Conservation (phyloP, 1,140 invertebrate genomes). For the Drosophila pallidifrons region DNA sequence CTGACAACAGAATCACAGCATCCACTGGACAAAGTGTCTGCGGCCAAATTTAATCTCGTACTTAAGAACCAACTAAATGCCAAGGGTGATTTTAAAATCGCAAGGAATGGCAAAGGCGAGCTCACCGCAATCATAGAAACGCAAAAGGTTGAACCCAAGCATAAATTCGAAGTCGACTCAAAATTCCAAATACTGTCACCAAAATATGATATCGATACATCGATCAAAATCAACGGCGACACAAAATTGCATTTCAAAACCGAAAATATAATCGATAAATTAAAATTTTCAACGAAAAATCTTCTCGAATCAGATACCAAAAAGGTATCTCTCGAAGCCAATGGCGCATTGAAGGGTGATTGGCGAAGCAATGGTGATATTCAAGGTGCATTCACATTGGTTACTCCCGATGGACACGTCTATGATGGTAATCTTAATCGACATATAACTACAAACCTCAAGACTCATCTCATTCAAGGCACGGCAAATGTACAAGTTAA, state of each 20-base stretch:
- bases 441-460: slow-evolving; percentile 73
- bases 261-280: slow-evolving; percentile 86
- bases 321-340: slow-evolving; percentile 86
- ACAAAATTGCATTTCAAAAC: slow-evolving; percentile 88
- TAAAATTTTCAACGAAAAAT: slow-evolving; percentile 87
- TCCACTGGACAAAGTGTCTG: slow-evolving; percentile 75
- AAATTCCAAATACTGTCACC: slow-evolving; percentile 87
- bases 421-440: slow-evolving; percentile 80
- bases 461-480: slow-evolving; percentile 65
- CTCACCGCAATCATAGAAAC: slow-evolving; percentile 86
- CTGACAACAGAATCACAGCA: slow-evolving; percentile 65
- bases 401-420: slow-evolving; percentile 46
- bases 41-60: slow-evolving; percentile 86
- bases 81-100: slow-evolving; percentile 86
- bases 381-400: slow-evolving; percentile 74
- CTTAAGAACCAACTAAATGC: slow-evolving; percentile 86
- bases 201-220: slow-evolving; percentile 87
- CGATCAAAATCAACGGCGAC: slow-evolving; percentile 88
- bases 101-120: slow-evolving; percentile 87
- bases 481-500: slow-evolving; percentile 74
- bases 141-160: slow-evolving; percentile 86
- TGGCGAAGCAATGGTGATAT: slow-evolving; percentile 86
- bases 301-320: slow-evolving; percentile 85
- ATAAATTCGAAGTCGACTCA: slow-evolving; percentile 87
- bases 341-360: slow-evolving; percentile 84